Evolutionary conservation across 2,113 vertebrate species (phyloP).

Genomic region (Petrocephalus microphthalmus): DNA sequence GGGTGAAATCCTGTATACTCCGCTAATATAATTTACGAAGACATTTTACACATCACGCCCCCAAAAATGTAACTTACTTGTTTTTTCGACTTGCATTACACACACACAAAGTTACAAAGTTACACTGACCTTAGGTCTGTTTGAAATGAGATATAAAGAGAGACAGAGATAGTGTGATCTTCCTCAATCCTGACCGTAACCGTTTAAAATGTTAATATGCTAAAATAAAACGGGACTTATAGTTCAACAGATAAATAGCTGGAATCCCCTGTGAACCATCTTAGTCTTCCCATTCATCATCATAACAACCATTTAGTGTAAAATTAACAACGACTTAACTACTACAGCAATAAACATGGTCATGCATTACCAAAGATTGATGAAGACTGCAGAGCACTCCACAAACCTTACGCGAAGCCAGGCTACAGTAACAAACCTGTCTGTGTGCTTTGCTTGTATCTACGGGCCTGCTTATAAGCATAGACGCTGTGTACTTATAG

Average conservation of each 20-base stretch:
- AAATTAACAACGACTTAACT: slow-evolving; percentile 72
- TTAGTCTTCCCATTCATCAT: slow-evolving; percentile 56
- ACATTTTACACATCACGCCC: neutral
- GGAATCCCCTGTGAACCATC: slow-evolving; percentile 53
- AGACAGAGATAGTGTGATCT: neutral
- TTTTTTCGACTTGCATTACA: neutral
- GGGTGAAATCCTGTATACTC: neutral
- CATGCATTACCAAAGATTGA: slow-evolving; percentile 58
- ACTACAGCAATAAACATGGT: slow-evolving; percentile 57
- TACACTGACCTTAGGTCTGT: neutral
- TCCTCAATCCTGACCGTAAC: neutral
- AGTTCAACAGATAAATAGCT: slow-evolving; percentile 41
- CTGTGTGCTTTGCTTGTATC: slow-evolving; percentile 24
- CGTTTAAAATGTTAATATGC: slow-evolving; percentile 19
- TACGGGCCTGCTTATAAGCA: slow-evolving; percentile 10
- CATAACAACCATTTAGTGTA: slow-evolving; percentile 67
- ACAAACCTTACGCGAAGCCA: slow-evolving; percentile 28
- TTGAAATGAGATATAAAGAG: neutral
- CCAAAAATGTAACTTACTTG: neutral
- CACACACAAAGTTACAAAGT: neutral
- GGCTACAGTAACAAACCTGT: slow-evolving; percentile 20
- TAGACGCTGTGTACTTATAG: neutral
- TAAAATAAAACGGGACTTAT: slow-evolving; percentile 28
- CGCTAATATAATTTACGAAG: neutral
- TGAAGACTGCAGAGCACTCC: slow-evolving; percentile 55